phyloP scores from a whole-genome alignment of 2,888 invertebrate species.

The Drosophila koepferae region DNA sequence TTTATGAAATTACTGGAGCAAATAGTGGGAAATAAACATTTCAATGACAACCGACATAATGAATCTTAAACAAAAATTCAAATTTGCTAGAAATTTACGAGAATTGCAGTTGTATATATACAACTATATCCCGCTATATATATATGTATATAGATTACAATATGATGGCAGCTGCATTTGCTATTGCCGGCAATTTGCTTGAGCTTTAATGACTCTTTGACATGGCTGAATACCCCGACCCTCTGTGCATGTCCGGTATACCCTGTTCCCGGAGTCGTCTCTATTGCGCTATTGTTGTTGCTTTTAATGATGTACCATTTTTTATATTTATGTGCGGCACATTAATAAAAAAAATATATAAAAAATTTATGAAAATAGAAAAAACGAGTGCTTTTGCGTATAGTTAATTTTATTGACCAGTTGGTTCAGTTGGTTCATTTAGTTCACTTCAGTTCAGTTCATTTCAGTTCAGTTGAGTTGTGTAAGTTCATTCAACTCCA shows the following conservation, averaged over 20 bases:
- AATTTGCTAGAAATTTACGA: background rate
- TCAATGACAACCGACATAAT: conserved; percentile 54
- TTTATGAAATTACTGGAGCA: conserved; percentile 65
- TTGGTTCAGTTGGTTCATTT: conserved; percentile 14
- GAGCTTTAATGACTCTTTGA: conserved; percentile 35
- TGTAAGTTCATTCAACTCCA: conserved; percentile 36
- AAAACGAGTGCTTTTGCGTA: conserved; percentile 38
- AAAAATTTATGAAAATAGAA: background rate
- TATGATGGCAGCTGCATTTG: conserved; percentile 9
- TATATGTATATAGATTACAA: background rate
- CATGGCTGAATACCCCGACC: conserved; percentile 1
- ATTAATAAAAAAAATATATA: conserved; percentile 47
- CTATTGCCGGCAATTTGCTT: conserved; percentile 6
- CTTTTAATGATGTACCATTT: conserved; percentile 44
- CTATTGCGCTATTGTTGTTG: conserved; percentile 2
- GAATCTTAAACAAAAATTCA: background rate
- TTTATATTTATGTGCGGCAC: conserved; percentile 52
- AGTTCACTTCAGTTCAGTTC: conserved; percentile 21
- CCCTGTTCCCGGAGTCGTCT: background rate
- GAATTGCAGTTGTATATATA: background rate
- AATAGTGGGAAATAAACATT: conserved; percentile 31
- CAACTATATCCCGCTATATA: background rate
- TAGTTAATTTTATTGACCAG: conserved; percentile 44
- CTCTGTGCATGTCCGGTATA: background rate
- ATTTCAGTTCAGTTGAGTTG: conserved; percentile 12